A percentile compares a stretch with the other conserved stretches of the same genome.
phyloP scores from a whole-genome alignment of 2,113 vertebrate species.

The Tachysurus vachellii region DNA sequence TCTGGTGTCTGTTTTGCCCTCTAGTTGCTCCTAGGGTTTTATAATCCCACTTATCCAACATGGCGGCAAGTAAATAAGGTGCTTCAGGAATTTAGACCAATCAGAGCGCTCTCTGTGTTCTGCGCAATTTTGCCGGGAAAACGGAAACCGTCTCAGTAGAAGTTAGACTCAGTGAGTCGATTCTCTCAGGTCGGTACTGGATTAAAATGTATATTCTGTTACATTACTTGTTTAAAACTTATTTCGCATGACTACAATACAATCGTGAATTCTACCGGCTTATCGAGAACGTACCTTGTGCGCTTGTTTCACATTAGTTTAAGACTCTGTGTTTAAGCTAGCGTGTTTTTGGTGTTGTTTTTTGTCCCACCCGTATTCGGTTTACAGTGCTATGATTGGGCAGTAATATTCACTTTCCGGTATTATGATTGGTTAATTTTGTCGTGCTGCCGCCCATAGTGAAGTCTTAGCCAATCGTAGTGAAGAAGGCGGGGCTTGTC shows the following conservation, averaged over 20 bases:
- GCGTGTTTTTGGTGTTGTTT: not conserved
- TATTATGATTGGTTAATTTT: not conserved
- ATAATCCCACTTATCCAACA: not conserved
- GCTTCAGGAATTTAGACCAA: conserved; percentile 50
- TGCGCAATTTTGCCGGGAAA: conserved; percentile 43
- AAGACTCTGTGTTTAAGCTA: not conserved
- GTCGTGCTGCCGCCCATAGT: not conserved
- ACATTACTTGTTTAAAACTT: not conserved
- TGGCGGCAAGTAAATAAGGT: not conserved
- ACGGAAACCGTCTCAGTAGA: conserved; percentile 56
- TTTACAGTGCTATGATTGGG: not conserved
- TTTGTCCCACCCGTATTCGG: not conserved
- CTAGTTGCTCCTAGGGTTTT: not conserved
- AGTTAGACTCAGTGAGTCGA: conserved; percentile 52
- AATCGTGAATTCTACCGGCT: not conserved
- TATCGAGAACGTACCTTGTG: not conserved
- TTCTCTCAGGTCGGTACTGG: conserved; percentile 30
- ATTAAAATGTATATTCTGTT: not conserved
- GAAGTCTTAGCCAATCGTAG: not conserved
- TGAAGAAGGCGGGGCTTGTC: not conserved
- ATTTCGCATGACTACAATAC: not conserved
- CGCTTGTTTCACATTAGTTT: not conserved
- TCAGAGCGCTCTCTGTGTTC: not conserved
- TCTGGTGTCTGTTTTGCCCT: not conserved
- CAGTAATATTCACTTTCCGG: not conserved